These are phyloP conservation scores for Drosophila mauritiana DNA, from an alignment of 1,140 invertebrate species.

Conservation along the genomic window DNA sequence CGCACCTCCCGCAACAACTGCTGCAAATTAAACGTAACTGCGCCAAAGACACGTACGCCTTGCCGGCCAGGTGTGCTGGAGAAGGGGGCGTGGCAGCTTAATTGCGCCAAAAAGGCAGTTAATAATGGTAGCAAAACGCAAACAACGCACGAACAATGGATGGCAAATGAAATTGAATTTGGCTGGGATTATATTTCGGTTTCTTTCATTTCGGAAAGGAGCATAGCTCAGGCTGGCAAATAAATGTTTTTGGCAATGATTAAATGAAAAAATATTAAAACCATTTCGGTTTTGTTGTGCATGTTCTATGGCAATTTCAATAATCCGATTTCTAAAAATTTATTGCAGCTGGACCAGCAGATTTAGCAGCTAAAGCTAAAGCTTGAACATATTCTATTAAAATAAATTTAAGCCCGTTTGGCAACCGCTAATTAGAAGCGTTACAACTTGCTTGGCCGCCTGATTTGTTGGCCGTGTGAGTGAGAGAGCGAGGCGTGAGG, in stretches of 20 bases:
- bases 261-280: background rate
- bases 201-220: constrained; percentile 8
- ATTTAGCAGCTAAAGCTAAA: background rate
- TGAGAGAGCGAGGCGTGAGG: constrained; percentile 10
- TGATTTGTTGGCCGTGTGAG: background rate
- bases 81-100: constrained; percentile 50
- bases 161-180: constrained; percentile 62
- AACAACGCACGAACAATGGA: constrained; percentile 47
- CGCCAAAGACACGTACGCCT: constrained; percentile 52
- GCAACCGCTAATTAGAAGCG: constrained; percentile 66
- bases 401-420: constrained; percentile 56
- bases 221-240: background rate
- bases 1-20: background rate
- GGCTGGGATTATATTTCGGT: constrained; percentile 10
- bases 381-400: constrained; percentile 30
- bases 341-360: background rate
- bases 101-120: constrained; percentile 78
- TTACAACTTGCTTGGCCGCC: constrained; percentile 37
- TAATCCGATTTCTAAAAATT: too few relatives aligned
- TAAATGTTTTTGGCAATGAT: too few relatives aligned
- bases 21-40: constrained; percentile 55
- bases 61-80: background rate
- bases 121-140: constrained; percentile 54
- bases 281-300: too few relatives aligned
- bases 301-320: too few relatives aligned